Base-by-base conservation (phyloP, 2,797 vertebrate genomes). In the Tadarida brasiliensis region DNA sequence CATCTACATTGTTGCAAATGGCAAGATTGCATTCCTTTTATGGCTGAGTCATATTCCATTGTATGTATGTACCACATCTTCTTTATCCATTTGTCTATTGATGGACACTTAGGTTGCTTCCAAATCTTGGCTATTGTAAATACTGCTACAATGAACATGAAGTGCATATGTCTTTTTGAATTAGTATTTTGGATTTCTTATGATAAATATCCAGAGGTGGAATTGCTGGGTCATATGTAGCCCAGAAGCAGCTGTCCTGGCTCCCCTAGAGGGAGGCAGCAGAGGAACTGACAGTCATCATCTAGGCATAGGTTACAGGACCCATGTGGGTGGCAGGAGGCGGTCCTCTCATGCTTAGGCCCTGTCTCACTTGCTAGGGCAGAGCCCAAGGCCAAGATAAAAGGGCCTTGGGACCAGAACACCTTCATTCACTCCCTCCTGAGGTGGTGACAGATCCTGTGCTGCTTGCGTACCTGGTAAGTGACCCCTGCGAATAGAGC, bases 351-450 rank as follows among this genome's bases (percentile, higher is more conserved):
- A 92, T 85, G n/a, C 73, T n/a, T 57, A 61, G 30, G 51, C 2
- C 73, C 84, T 97, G 94, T 85, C 84, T 97, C 96, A 97, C 47
- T 87, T 4, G 10, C 10, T 51, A 24, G 22, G 76, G 35, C 35
- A 73, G 74, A 88, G 76, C n/a, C 65, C n/a, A 70, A 24, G 44
- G 78, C 59, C 14, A 30, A 19, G 10, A 95, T 96, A 95, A 96
- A 96, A 97, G 91, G 93, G 26, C 22, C 17, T 7, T 4, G 2
- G 22, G 26, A 5, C n/a, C 61, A 56, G 39, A 89, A 15, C 35
- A 49, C 39, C 59, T 85, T 39, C 83, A 94, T 93, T 47, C 30
- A 65, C n/a, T 93, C 57, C 56, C 30, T 85, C 56, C 56, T 10
- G 19, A 47, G 33, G 87, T 78, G 39, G 73, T 68, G 59, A 73